A percentile compares a stretch with the other conserved stretches of the same genome.
Conservation (phyloP, 2,888 invertebrate species). For the Cactoblastis cactorum region DNA sequence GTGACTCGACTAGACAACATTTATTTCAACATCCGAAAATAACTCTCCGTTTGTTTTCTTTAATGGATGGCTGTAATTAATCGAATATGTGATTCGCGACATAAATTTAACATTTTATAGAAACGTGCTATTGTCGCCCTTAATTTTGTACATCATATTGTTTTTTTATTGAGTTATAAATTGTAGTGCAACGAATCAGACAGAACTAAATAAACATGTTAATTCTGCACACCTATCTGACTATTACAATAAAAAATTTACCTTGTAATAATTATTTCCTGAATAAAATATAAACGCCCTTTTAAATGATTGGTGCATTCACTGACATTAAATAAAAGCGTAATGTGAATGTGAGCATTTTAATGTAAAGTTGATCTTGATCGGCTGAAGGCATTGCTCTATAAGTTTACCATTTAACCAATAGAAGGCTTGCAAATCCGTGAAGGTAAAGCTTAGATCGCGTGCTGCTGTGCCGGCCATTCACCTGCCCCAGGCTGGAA, state of each 20-base stretch:
- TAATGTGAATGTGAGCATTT: background rate
- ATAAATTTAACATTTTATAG: background rate
- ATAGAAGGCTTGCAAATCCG: slow-evolving; percentile 43
- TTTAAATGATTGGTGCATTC: background rate
- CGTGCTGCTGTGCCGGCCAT: slow-evolving; percentile 45
- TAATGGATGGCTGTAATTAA: background rate
- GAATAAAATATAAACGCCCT: background rate
- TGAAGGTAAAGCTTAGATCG: slow-evolving; percentile 45
- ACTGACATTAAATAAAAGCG: background rate
- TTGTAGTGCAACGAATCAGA: background rate
- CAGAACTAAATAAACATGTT: no score
- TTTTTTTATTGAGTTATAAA: background rate
- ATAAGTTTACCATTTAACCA: slow-evolving; percentile 12
- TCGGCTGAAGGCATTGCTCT: background rate
- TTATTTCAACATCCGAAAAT: slow-evolving; percentile 41
- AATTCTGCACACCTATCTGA: no score
- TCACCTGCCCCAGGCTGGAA: slow-evolving; percentile 46
- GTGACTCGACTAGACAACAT: slow-evolving; percentile 61
- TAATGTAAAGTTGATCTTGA: background rate
- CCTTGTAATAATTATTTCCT: background rate
- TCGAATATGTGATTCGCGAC: slow-evolving; percentile 14
- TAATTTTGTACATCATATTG: no score
- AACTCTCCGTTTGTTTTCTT: slow-evolving; percentile 31
- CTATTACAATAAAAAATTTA: no score
- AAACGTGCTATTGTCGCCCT: background rate